These are phyloP conservation scores for Agrochola circellaris DNA, from an alignment of 2,888 invertebrate genomes.

Conservation along the genomic window DNA sequence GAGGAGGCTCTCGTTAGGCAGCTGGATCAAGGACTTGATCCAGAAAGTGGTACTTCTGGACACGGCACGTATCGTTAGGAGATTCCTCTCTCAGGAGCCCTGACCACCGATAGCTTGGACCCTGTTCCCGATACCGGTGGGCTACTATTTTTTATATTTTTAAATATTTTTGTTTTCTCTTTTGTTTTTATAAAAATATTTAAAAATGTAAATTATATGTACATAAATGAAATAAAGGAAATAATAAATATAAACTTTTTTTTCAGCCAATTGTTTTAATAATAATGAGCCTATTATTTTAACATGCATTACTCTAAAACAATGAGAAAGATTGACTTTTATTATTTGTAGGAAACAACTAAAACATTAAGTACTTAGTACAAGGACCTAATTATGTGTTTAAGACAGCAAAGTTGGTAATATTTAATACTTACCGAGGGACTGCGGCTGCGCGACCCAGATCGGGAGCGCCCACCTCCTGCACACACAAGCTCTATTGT, in stretches of 20 bases:
- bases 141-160: too few relatives aligned
- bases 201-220: too few relatives aligned
- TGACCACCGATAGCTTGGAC: too few relatives aligned
- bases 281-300: neutral
- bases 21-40: too few relatives aligned
- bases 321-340: neutral
- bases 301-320: neutral
- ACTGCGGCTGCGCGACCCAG: slow-evolving; percentile 77
- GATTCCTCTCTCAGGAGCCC: too few relatives aligned
- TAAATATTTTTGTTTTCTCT: too few relatives aligned
- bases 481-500: slow-evolving; percentile 50
- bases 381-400: neutral
- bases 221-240: neutral
- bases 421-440: slow-evolving; percentile 78
- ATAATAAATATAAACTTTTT: neutral
- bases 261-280: neutral
- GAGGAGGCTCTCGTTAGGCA: too few relatives aligned
- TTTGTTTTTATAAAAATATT: too few relatives aligned
- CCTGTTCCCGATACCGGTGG: too few relatives aligned
- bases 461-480: slow-evolving; percentile 78
- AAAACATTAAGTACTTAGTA: neutral
- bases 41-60: too few relatives aligned
- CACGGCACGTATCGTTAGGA: too few relatives aligned
- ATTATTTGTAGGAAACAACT: neutral
- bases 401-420: neutral